Base-by-base conservation (phyloP, 2,888 invertebrate genomes). In the Bruchidius siliquastri region DNA sequence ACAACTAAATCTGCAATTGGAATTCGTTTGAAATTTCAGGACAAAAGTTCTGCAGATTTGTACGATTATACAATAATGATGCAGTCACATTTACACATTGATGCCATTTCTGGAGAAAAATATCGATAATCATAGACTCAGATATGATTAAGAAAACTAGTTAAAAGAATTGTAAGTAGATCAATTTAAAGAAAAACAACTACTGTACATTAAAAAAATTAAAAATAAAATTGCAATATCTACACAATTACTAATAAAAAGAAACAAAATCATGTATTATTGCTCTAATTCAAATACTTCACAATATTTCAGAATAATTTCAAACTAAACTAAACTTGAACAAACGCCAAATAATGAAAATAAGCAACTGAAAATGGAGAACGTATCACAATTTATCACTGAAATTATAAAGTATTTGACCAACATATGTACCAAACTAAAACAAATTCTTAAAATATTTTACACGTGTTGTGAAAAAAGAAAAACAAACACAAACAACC, bases 241-340 rank as follows among this genome's bases (percentile, higher is more conserved):
- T 49, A 49, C 49, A 30, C 8, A 49, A 13, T 49, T 49, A 49
- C 8, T 49, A 49, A 26, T 26, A 26, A 26, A 49, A 49, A 49
- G 8, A 49, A 49, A 49, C 49, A 49, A 49, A 49, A 49, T 26
- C 8, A 49, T 18, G 49, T 70, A 66, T 75, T 77, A 76, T 75
- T 77, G 76, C 76, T 76, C 71, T 32, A 69, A 49, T 68, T 72
- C 74, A 78, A 78, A 78, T 78, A 77, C 78, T 75, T 76, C 68
- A 70, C 68, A 74, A 74, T 78, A 74, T 76, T 78, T 74, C 75
- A 70, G 72, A 72, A 70, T 71, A 67, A 69, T 68, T 69, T 69
- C 68, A 75, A 76, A 74, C 70, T 67, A 76, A 77, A 76, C 71
- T 72, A 71, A 49, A 49, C 3, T 13, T 49, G 49, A 49, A 13